A percentile compares a stretch with the other conserved stretches of the same genome.
phyloP scores from a whole-genome alignment of 1,140 invertebrate species.

The Diorhabda sublineata region DNA sequence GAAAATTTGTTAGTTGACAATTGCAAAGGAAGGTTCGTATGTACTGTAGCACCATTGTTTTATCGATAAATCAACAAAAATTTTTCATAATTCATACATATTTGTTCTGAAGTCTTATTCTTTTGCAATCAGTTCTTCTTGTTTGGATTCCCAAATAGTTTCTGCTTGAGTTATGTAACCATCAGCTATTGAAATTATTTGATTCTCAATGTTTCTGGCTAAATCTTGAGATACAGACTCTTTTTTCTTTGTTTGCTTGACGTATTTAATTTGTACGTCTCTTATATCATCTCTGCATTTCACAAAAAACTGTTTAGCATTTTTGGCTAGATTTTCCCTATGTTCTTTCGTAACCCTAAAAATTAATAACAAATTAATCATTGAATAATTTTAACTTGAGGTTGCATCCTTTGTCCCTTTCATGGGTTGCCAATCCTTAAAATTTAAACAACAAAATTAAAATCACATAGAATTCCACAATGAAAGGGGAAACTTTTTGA shows the following conservation, averaged over 20 bases:
- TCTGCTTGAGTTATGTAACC: conserved; percentile 64
- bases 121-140: conserved; percentile 65
- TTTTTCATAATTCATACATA: not conserved
- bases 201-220: conserved; percentile 59
- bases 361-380: conserved; percentile 6
- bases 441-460: no score
- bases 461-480: no score
- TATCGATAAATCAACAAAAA: no score
- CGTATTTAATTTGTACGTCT: conserved; percentile 69
- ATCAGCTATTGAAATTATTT: conserved; percentile 63
- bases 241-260: conserved; percentile 67
- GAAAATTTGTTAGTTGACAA: no score
- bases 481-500: no score
- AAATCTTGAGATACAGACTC: conserved; percentile 64
- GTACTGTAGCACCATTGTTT: no score
- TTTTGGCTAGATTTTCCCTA: conserved; percentile 80
- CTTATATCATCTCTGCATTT: conserved; percentile 77
- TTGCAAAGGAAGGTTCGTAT: no score
- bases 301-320: conserved; percentile 76
- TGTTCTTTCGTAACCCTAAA: conserved; percentile 85
- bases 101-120: conserved; percentile 10
- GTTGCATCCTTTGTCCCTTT: no score
- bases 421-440: no score
- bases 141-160: conserved; percentile 62
- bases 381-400: no score